Conservation (phyloP, 2,888 invertebrate genomes). For the Dicyrtomina minuta region DNA sequence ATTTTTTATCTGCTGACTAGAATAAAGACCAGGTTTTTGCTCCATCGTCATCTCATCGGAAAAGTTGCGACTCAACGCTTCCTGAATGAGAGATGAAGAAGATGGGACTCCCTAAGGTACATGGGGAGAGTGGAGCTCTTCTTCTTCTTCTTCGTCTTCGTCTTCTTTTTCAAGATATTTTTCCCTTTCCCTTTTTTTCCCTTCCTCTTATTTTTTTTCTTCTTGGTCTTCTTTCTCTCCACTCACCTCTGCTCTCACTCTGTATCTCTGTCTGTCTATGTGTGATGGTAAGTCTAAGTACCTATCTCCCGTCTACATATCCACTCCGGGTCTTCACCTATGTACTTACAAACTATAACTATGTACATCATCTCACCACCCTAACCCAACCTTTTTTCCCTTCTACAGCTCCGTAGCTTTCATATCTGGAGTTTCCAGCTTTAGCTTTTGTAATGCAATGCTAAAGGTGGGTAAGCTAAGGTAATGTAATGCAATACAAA, state of each 20-base stretch:
- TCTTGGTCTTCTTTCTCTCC: not conserved
- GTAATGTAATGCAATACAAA: no score
- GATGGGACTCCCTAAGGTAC: conserved; percentile 35
- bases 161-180: no score
- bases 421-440: conserved; percentile 12
- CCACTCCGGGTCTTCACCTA: no score
- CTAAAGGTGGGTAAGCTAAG: no score
- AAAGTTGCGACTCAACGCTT: conserved; percentile 46
- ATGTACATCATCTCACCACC: no score
- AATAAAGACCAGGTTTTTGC: conserved; percentile 41
- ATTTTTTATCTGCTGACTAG: conserved; percentile 44
- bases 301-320: no score
- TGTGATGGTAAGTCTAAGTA: no score
- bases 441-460: conserved; percentile 20
- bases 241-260: not conserved
- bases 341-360: no score
- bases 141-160: conserved; percentile 13
- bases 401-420: not conserved
- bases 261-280: no score
- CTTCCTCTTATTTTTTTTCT: not conserved
- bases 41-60: conserved; percentile 45
- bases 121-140: conserved; percentile 23
- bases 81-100: conserved; percentile 45
- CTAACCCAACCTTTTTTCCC: no score
- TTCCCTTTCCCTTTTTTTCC: conserved; percentile 17